phyloP scores from a whole-genome alignment of 2,888 invertebrate species.

The Xylota sylvarum region DNA sequence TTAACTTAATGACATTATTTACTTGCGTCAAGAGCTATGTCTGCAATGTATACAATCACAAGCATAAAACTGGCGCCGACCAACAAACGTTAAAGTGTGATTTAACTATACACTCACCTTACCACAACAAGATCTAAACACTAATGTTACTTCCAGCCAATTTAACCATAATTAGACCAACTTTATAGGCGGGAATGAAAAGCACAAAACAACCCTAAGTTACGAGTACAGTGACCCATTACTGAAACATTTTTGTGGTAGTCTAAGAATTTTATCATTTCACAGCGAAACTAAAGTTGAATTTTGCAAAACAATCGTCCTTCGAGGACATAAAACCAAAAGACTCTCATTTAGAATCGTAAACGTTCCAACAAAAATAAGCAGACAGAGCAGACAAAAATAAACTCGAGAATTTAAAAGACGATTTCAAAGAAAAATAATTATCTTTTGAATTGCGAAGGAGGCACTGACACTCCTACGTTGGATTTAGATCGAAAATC shows the following conservation, averaged over 20 bases:
- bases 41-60: no score
- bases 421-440: neutral
- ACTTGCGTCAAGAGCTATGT: neutral
- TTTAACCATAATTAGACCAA: neutral
- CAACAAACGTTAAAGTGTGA: neutral
- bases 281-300: neutral
- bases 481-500: neutral
- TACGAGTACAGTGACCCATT: constrained; percentile 9
- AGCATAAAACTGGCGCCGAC: constrained; percentile 2
- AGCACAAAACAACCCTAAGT: neutral
- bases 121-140: no score
- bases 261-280: neutral
- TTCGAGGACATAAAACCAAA: neutral
- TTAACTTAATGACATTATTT: neutral
- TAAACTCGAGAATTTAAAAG: neutral
- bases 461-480: neutral
- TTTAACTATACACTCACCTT: no score
- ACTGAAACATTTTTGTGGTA: neutral
- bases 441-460: neutral
- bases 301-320: neutral
- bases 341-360: neutral
- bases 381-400: neutral
- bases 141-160: neutral
- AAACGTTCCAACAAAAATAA: neutral
- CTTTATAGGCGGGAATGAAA: neutral